A percentile compares a stretch with the other conserved stretches of the same genome.
phyloP scores from a whole-genome alignment of 2,888 invertebrate species.

The Mimas tiliae region DNA sequence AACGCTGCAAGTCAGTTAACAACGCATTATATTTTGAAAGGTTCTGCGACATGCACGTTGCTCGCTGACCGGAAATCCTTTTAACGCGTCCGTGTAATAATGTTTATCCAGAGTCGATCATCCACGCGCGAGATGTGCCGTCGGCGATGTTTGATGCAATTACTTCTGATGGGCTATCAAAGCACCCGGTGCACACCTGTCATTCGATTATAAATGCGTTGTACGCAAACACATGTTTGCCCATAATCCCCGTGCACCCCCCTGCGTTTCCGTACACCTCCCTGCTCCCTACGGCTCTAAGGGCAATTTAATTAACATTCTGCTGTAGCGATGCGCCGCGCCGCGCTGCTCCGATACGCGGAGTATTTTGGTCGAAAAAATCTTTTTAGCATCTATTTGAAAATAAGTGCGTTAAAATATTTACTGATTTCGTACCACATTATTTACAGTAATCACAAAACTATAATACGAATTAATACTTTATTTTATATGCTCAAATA shows the following conservation, averaged over 20 bases:
- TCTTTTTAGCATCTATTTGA: too few species aligned
- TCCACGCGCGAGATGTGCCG: too few species aligned
- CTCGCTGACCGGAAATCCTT: neutral
- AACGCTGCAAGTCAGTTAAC: too few species aligned
- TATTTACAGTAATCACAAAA: too few species aligned
- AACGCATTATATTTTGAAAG: too few species aligned
- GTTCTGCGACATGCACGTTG: neutral
- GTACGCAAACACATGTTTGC: neutral
- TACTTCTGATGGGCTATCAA: neutral
- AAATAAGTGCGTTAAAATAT: too few species aligned
- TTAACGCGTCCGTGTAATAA: neutral
- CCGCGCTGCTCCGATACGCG: neutral
- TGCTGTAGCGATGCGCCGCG: neutral
- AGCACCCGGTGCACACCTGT: constrained; percentile 3
- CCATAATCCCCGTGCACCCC: too few species aligned
- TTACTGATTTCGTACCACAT: too few species aligned
- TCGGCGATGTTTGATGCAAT: constrained; percentile 1
- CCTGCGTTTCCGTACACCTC: neutral
- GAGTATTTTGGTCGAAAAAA: neutral
- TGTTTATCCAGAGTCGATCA: too few species aligned
- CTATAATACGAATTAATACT: too few species aligned
- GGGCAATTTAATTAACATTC: neutral
- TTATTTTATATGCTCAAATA: too few species aligned
- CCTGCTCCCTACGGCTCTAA: neutral
- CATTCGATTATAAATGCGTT: neutral